Evolutionary conservation across 2,888 invertebrate genomes (phyloP), one percentile per base, ranked within the genome.

Genomic region (Chirona hameri): DNA sequence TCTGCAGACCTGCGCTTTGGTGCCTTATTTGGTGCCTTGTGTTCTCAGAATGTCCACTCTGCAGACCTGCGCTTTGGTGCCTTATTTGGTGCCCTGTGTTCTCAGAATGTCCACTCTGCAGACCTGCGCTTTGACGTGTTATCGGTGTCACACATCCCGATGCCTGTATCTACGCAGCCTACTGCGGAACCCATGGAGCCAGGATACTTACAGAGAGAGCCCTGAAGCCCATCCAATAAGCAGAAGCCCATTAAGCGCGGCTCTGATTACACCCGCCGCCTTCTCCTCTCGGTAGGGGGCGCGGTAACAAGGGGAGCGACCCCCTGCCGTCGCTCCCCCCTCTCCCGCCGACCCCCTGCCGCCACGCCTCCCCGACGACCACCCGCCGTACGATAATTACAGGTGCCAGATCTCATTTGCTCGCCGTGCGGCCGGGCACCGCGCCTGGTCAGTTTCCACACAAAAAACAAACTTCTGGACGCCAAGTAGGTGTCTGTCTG

Each of bases 361-460:
- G 46, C 9, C 29, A 24, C 46, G 24, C 46, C 39, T 2, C 46
- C 9, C 39, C 31, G 0, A 31, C 76, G 27, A 10, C 76, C 46
- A 24, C 76, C 76, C 76, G 76, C 10, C 24, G 76, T 1, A 18
- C 76, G 76, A 46, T 76, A 76, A 76, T 76, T 76, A 76, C 76
- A 76, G 76, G 76, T 76, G 76, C 46, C 76, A n/a, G n/a, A 46
- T 24, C 76, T 76, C 46, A 72, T 72, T 72, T 14, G 72, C 72
- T 18, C 72, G 31, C 0, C 31, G 4, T 21, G 31, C 18, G 18
- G 72, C 1, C n/a, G 24, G n/a, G 27, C 21, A 57, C 55, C 18
- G 5, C 57, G 24, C 7, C 15, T 52, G 52, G 52, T 52, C 52
- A 52, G 52, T 52, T 39, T 39, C 7, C 39, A 39, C 2, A 2